Percentiles rank a stretch among this genome's conserved stretches.
phyloP scores from a whole-genome alignment of 2,888 invertebrate species.

The Alviniconcha strummeri region DNA sequence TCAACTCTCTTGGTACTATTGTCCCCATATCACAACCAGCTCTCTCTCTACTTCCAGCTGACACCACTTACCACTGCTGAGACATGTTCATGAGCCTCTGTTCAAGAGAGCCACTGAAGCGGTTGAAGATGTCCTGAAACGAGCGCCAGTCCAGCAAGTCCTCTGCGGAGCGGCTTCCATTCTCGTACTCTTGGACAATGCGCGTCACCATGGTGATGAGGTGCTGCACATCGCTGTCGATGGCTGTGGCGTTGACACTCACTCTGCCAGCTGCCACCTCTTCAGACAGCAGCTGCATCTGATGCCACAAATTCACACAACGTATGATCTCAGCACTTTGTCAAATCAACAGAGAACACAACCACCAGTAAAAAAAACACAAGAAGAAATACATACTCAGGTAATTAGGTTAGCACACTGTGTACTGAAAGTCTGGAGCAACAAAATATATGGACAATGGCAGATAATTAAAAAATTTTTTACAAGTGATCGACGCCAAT shows the following conservation, averaged over 20 bases:
- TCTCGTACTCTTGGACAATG: conserved; percentile 30
- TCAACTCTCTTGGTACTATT: no score
- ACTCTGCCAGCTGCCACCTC: conserved; percentile 30
- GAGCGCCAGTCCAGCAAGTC: conserved; percentile 35
- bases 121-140: conserved; percentile 35
- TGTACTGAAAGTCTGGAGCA: no score
- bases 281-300: conserved; percentile 29
- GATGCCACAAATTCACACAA: background rate
- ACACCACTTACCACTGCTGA: conserved; percentile 21
- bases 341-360: background rate
- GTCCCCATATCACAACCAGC: no score
- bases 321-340: background rate
- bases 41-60: no score
- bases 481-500: no score
- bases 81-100: conserved; percentile 35
- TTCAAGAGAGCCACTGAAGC: conserved; percentile 24
- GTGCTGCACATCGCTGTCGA: conserved; percentile 32
- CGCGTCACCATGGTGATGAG: conserved; percentile 32
- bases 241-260: conserved; percentile 33
- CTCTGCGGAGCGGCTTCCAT: conserved; percentile 30
- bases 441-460: no score
- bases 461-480: no score
- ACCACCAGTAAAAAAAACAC: background rate
- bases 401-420: background rate
- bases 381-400: background rate